Conservation (phyloP, 1,140 invertebrate species). For the Temnothorax curvispinosus region DNA sequence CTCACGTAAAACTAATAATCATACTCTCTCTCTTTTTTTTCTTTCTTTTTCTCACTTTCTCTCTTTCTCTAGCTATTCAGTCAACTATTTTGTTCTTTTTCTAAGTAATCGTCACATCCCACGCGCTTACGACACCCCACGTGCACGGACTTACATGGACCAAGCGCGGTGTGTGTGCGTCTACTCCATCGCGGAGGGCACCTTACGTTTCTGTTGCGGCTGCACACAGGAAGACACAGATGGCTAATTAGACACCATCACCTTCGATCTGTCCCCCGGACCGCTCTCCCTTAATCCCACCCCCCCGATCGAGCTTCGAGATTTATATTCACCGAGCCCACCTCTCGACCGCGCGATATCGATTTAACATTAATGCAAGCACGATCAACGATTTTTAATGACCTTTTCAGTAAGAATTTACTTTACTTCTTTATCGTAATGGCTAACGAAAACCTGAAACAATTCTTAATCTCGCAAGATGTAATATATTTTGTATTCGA, state of each 20-base stretch:
- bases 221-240: conserved; percentile 82
- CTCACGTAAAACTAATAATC: not conserved
- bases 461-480: not conserved
- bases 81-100: conserved; percentile 6
- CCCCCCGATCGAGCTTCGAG: not conserved
- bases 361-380: not conserved
- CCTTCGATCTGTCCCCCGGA: not conserved
- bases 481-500: not conserved
- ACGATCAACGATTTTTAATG: not conserved
- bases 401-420: not conserved
- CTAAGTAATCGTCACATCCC: conserved; percentile 44
- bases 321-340: not conserved
- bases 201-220: conserved; percentile 84
- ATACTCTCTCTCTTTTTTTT: not conserved
- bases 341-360: not conserved
- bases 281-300: not conserved
- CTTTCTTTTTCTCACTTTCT: conserved; percentile 26
- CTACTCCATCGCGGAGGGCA: conserved; percentile 83
- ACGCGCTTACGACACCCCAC: conserved; percentile 68
- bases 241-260: conserved; percentile 68
- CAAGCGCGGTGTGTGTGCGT: conserved; percentile 78
- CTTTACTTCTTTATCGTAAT: not conserved
- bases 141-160: conserved; percentile 85
- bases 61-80: conserved; percentile 2
- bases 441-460: not conserved